Evolutionary conservation across 1,140 invertebrate genomes (phyloP).

Genomic region (Dufourea novaeangliae): DNA sequence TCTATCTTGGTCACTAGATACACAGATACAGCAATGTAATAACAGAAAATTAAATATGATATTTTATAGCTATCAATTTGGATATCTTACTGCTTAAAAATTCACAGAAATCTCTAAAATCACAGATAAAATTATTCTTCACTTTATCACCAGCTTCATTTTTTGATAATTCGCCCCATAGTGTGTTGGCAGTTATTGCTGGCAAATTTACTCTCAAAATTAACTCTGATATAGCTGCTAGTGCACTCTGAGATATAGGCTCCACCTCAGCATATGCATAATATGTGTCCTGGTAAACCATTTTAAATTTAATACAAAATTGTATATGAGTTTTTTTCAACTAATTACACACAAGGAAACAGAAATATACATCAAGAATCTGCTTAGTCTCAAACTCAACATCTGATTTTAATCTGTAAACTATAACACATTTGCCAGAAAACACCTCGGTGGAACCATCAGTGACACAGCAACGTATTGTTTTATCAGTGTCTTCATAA

Average conservation of each 20-base stretch:
- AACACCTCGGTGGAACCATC: constrained; percentile 80
- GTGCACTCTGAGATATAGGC: constrained; percentile 65
- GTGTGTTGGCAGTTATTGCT: constrained; percentile 76
- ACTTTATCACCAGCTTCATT: constrained; percentile 76
- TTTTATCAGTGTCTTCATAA: constrained; percentile 69
- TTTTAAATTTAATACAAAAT: background rate
- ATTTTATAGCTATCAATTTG: constrained; percentile 1
- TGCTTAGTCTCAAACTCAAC: constrained; percentile 81
- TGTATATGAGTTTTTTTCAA: background rate
- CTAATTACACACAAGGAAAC: background rate
- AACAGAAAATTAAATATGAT: background rate
- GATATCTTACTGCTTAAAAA: constrained; percentile 81
- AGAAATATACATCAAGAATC: constrained; percentile 80
- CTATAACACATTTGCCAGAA: constrained; percentile 82
- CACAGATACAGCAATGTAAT: constrained; percentile 8
- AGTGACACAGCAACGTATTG: constrained; percentile 81
- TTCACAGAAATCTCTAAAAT: constrained; percentile 81
- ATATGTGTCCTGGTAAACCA: constrained; percentile 73
- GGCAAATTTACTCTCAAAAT: constrained; percentile 79
- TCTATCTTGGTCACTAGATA: constrained; percentile 84
- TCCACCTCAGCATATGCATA: constrained; percentile 76
- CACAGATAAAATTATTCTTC: constrained; percentile 82
- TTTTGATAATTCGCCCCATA: constrained; percentile 83
- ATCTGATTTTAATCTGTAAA: constrained; percentile 81
- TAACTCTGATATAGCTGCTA: constrained; percentile 79